Base-by-base conservation (phyloP, 2,888 invertebrate species). In the Drosophila helvetica region DNA sequence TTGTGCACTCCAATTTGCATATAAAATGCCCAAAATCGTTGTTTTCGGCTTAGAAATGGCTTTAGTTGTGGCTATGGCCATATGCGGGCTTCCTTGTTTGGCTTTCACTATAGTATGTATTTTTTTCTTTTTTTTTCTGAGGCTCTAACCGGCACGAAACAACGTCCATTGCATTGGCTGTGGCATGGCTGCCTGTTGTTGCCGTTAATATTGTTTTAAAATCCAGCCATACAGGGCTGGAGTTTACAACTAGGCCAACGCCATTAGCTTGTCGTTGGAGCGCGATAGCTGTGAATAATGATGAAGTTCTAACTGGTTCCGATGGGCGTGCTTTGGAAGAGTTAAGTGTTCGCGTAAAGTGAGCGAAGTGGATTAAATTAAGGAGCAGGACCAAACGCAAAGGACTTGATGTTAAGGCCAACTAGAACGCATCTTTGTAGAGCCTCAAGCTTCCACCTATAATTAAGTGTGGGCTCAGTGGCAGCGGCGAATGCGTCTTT, bases 201-300 rank as follows among this genome's bases (percentile, higher is more conserved):
- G 19, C 38, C 48, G 67, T 78, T 64, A 56, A 63, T 78, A 61
- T 64, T 61, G 73, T 62, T 70, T 42, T 52, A 47, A 63, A 80
- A 65, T 64, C 69, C 64, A 60, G 72, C 79, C 74, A 67, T 66
- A 74, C 59, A 65, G 51, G 50, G 33, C 57, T 48, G 51, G 65
- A 73, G 66, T 80, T 88, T 38, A 30, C 68, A 81, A 88, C 78
- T 81, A 77, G 80, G 80, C 84, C 86, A 88, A 66, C 77, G 60
- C 55, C 86, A 79, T 57, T 79, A 79, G 83, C 55, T 43, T 57
- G 38, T 50, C 52, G 64, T 47, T 64, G 66, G 64, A 67, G 18
- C 43, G 66, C 76, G 66, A 66, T 58, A 78, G 66, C 79, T 68
- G 75, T 75, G 77, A 72, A 81, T 85, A 80, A 85, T 88, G 83